Percentiles rank a stretch among this genome's conserved stretches.
phyloP scores from a whole-genome alignment of 2,888 invertebrate genomes.

The Troides helena region DNA sequence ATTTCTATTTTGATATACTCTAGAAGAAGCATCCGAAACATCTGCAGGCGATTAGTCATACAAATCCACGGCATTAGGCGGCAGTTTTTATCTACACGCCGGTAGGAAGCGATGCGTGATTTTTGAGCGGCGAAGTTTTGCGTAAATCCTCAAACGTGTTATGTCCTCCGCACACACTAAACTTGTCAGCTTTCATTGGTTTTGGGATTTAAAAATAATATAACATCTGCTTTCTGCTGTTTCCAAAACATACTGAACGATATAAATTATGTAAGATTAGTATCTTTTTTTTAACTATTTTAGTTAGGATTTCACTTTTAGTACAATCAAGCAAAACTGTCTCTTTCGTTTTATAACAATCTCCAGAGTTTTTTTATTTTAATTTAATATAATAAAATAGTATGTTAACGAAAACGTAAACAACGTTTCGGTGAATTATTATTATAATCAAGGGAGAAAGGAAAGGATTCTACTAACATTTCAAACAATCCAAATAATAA shows the following conservation, averaged over 20 bases:
- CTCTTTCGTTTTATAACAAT: background rate
- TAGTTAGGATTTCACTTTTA: background rate
- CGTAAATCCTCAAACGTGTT: slow-evolving; percentile 57
- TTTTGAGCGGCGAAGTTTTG: slow-evolving; percentile 43
- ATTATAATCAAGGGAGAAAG: too few species aligned
- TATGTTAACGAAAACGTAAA: too few species aligned
- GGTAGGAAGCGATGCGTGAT: slow-evolving; percentile 44
- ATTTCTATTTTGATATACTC: slow-evolving; percentile 70
- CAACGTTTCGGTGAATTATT: too few species aligned
- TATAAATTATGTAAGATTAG: slow-evolving; percentile 1
- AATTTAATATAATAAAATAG: too few species aligned
- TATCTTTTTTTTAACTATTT: background rate
- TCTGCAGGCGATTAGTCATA: slow-evolving; percentile 69
- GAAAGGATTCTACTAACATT: too few species aligned
- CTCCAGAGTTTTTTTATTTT: too few species aligned
- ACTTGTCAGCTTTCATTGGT: background rate
- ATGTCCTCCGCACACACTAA: slow-evolving; percentile 32
- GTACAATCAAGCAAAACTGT: background rate
- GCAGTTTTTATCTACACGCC: slow-evolving; percentile 43
- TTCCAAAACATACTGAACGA: background rate
- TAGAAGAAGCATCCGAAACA: slow-evolving; percentile 47
- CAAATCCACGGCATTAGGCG: slow-evolving; percentile 52
- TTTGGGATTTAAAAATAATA: slow-evolving; percentile 15
- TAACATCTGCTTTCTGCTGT: slow-evolving; percentile 3
- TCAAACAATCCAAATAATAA: too few species aligned